phyloP scores from a whole-genome alignment of 1,140 invertebrate species.

The Ostrea denselamellosa region DNA sequence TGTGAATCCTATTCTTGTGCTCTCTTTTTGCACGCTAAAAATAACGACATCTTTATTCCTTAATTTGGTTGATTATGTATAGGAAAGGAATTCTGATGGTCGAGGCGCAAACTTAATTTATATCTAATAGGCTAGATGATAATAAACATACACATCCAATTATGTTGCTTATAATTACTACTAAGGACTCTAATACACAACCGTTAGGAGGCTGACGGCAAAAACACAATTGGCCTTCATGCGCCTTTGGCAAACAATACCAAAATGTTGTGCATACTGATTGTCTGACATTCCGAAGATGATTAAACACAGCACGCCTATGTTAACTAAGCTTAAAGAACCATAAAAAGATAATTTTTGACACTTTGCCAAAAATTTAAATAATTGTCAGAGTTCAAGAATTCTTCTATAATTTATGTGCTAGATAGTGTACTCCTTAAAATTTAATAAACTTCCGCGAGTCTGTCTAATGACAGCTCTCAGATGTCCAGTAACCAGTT shows the following conservation, averaged over 20 bases:
- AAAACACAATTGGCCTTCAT: neutral
- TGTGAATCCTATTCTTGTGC: too few relatives aligned
- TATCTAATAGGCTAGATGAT: neutral
- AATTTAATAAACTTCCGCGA: slow-evolving; percentile 15
- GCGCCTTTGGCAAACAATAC: neutral
- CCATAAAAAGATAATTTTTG: slow-evolving; percentile 5
- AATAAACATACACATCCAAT: neutral
- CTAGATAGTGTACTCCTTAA: neutral
- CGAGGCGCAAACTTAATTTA: too few relatives aligned
- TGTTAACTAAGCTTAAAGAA: neutral
- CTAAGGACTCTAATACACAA: neutral
- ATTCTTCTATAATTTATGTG: slow-evolving; percentile 3
- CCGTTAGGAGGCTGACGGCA: neutral
- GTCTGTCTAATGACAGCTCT: slow-evolving; percentile 1
- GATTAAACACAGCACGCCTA: neutral
- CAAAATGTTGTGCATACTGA: slow-evolving; percentile 3
- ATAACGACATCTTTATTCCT: too few relatives aligned
- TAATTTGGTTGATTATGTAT: too few relatives aligned
- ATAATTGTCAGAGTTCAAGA: slow-evolving; percentile 9
- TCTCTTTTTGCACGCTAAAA: too few relatives aligned
- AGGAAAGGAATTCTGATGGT: too few relatives aligned
- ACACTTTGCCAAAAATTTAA: neutral
- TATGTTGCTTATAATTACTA: neutral
- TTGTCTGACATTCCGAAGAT: neutral
- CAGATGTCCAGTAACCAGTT: too few relatives aligned